phyloP scores from a whole-genome alignment of 1,140 invertebrate genomes.

The Drosophila tristis region DNA sequence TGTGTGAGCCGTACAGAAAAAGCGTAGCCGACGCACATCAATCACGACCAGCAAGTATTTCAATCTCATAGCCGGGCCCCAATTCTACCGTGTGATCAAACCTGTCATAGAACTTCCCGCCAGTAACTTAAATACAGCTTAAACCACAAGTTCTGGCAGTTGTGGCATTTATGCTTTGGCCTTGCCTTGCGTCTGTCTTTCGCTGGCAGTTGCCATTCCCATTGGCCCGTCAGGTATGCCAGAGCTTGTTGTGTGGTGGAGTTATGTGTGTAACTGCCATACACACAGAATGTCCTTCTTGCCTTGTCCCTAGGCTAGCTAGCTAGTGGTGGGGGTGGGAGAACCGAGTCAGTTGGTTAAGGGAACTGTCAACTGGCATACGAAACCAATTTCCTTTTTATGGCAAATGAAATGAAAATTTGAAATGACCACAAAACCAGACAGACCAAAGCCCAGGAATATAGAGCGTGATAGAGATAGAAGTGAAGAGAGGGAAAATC shows the following conservation, averaged over 20 bases:
- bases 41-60: conserved; percentile 21
- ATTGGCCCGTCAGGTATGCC: conserved; percentile 33
- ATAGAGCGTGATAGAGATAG: conserved; percentile 1
- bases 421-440: conserved; percentile 78
- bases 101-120: conserved; percentile 19
- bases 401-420: conserved; percentile 83
- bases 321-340: background rate
- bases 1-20: background rate
- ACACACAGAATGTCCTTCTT: conserved; percentile 8
- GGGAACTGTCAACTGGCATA: conserved; percentile 68
- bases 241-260: conserved; percentile 29
- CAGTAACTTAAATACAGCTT: conserved; percentile 36
- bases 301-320: conserved; percentile 11
- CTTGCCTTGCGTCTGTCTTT: background rate
- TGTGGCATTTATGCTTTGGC: conserved; percentile 24
- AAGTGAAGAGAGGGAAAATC: conserved; percentile 6
- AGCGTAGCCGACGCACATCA: conserved; percentile 1
- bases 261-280: conserved; percentile 39
- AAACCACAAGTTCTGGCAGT: background rate
- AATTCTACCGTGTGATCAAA: background rate
- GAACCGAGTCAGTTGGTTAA: conserved; percentile 12
- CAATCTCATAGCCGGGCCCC: too few species aligned
- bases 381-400: conserved; percentile 82
- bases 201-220: conserved; percentile 23
- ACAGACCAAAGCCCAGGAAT: conserved; percentile 4